phyloP scores from a whole-genome alignment of 2,113 vertebrate genomes.

The Callithrix jacchus region DNA sequence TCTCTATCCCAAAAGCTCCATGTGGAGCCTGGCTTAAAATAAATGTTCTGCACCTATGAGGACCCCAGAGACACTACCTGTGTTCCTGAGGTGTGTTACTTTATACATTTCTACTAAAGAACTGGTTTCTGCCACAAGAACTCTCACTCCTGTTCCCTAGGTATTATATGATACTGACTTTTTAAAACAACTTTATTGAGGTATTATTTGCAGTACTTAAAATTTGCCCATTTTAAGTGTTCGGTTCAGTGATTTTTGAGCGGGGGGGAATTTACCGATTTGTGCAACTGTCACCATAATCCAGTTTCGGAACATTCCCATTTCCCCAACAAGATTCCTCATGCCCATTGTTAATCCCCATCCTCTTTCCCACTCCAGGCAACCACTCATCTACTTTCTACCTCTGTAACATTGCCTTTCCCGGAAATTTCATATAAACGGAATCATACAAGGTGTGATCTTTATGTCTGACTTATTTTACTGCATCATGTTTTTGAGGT shows the following conservation, averaged over 20 bases:
- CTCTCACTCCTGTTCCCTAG: neutral
- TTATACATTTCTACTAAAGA: neutral
- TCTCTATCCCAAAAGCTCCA: neutral
- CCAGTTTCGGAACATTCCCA: neutral
- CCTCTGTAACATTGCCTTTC: neutral
- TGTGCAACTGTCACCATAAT: neutral
- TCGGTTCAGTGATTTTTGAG: neutral
- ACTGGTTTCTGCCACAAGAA: neutral
- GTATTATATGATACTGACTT: neutral
- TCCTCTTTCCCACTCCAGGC: neutral
- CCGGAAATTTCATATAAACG: neutral
- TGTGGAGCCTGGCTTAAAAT: neutral
- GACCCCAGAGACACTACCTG: neutral
- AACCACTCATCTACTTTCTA: neutral
- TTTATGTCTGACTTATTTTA: neutral
- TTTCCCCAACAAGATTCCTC: neutral
- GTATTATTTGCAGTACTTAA: neutral
- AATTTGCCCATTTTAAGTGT: neutral
- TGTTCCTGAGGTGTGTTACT: rapidly evolving
- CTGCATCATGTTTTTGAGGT: neutral
- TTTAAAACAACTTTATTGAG: neutral
- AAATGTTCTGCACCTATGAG: too few species aligned
- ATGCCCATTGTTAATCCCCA: neutral
- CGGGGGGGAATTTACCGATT: neutral
- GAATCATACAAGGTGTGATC: neutral